Evolutionary conservation across 2,888 invertebrate species (phyloP).

Genomic region (Strigamia maritima): DNA sequence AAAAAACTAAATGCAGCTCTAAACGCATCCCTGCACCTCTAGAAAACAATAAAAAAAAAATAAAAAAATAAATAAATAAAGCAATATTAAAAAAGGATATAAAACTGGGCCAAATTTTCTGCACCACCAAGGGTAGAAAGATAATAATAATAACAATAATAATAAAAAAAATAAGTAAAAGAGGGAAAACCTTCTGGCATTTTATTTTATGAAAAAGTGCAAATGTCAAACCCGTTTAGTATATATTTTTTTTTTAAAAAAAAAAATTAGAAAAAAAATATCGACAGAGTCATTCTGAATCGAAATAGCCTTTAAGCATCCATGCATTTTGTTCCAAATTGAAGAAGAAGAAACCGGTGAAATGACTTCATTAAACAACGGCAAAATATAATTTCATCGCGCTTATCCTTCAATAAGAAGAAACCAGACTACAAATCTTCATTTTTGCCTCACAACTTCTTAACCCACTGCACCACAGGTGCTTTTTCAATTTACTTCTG

Average conservation of each 20-base stretch:
- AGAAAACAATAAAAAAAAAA: too few species aligned
- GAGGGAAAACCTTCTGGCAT: background rate
- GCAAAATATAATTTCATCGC: conserved; percentile 17
- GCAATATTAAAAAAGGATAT: background rate
- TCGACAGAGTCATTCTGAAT: conserved; percentile 17
- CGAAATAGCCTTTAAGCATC: conserved; percentile 12
- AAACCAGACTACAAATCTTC: conserved; percentile 7
- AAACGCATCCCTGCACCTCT: background rate
- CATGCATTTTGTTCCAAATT: background rate
- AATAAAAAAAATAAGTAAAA: background rate
- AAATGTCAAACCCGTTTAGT: background rate
- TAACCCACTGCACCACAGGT: conserved; percentile 10
- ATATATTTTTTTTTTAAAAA: background rate
- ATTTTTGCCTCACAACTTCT: background rate
- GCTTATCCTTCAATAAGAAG: conserved; percentile 27
- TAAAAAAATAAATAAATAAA: too few species aligned
- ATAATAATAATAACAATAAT: background rate
- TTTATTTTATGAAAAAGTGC: background rate
- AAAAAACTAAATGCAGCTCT: background rate
- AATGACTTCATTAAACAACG: conserved; percentile 15
- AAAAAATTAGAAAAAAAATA: background rate
- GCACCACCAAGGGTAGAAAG: background rate
- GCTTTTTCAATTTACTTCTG: conserved; percentile 5
- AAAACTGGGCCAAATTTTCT: conserved; percentile 20
- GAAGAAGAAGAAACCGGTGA: conserved; percentile 13